Conservation (phyloP, 2,113 vertebrate species). For the Ibidorhyncha struthersii region DNA sequence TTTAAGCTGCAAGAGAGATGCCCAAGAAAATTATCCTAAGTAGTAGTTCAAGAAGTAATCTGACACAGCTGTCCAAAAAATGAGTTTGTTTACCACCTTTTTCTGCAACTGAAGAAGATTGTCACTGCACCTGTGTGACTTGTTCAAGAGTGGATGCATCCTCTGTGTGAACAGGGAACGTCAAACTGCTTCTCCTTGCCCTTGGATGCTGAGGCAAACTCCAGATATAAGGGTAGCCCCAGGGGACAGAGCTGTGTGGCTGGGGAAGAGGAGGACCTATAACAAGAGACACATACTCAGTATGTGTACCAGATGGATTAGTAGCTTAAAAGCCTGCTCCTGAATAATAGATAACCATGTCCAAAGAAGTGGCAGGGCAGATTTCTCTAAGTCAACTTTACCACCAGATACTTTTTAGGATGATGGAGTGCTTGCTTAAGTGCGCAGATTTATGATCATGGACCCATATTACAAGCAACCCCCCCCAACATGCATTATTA, state of each 20-base stretch:
- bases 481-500: neutral
- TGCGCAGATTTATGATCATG: neutral
- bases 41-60: neutral
- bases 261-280: neutral
- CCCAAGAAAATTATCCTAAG: neutral
- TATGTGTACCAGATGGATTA: neutral
- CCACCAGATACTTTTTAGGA: neutral
- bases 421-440: neutral
- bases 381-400: neutral
- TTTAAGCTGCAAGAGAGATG: neutral
- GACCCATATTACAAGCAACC: neutral
- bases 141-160: neutral
- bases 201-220: neutral
- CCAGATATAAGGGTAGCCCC: neutral
- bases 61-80: neutral
- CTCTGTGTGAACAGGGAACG: fast-evolving
- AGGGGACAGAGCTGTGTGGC: neutral
- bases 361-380: neutral
- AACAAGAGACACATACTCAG: neutral
- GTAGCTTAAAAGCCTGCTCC: neutral
- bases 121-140: neutral
- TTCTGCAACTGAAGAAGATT: neutral
- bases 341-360: neutral
- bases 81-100: neutral
- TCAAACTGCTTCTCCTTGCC: neutral